Percentiles rank a stretch among this genome's conserved stretches.
Conservation (phyloP, 1,140 invertebrate species). For the Bombyx mandarina region DNA sequence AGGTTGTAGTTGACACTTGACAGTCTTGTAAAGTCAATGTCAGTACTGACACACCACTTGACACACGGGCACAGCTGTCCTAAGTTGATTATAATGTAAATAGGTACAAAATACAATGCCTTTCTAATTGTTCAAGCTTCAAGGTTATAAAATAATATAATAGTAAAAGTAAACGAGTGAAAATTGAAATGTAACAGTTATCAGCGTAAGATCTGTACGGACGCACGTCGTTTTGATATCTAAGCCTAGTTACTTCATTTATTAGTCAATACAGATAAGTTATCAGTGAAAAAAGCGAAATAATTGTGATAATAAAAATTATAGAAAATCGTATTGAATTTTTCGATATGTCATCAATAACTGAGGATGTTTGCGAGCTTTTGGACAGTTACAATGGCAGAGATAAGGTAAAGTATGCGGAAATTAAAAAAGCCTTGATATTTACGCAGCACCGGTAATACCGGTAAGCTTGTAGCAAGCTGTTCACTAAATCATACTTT, state of each 20-base stretch:
- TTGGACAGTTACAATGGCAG: constrained; percentile 62
- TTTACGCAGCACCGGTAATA: constrained; percentile 18
- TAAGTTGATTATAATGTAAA: constrained; percentile 18
- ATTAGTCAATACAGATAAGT: constrained; percentile 22
- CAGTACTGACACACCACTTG: background rate
- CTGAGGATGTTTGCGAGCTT: constrained; percentile 60
- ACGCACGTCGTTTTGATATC: constrained; percentile 19
- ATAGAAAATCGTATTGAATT: no score
- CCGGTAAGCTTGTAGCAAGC: constrained; percentile 17
- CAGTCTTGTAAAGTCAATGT: background rate
- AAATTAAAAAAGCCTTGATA: constrained; percentile 33
- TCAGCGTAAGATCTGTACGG: constrained; percentile 28
- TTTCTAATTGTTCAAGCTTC: constrained; percentile 51
- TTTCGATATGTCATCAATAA: constrained; percentile 42
- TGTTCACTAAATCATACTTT: constrained; percentile 5
- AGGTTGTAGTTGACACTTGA: background rate
- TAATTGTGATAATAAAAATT: no score
- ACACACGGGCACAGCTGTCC: constrained; percentile 16
- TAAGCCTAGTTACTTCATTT: background rate
- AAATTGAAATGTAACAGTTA: constrained; percentile 56
- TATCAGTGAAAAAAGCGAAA: constrained; percentile 25
- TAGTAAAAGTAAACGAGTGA: constrained; percentile 35
- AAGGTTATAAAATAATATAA: constrained; percentile 34
- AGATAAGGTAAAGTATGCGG: constrained; percentile 63
- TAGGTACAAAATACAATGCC: background rate